These are phyloP conservation scores for Muscicapa striata DNA, from an alignment of 2,797 vertebrate genomes.

Conservation along the genomic window DNA sequence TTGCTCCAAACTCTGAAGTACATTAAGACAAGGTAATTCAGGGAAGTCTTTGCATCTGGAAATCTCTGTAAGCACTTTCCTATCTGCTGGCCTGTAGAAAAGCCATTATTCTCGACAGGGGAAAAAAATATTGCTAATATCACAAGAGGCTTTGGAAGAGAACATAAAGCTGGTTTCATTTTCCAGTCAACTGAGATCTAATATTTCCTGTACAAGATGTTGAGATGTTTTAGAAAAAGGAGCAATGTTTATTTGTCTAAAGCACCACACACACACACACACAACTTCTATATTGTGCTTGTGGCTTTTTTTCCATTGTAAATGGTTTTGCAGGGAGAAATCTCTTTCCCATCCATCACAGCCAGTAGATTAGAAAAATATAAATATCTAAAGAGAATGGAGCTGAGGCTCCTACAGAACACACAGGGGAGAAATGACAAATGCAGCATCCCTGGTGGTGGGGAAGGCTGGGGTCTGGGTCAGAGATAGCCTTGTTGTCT, in stretches of 20 bases:
- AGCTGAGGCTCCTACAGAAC: neutral
- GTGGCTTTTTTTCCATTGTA: slow-evolving; percentile 19
- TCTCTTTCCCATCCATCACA: slow-evolving; percentile 29
- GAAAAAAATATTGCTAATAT: slow-evolving; percentile 40
- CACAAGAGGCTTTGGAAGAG: slow-evolving; percentile 51
- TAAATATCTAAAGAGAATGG: slow-evolving; percentile 37
- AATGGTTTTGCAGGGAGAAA: slow-evolving; percentile 51
- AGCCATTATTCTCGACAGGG: slow-evolving; percentile 55
- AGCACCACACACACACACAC: neutral
- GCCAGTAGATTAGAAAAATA: slow-evolving; percentile 48
- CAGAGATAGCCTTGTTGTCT: neutral
- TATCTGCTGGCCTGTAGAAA: slow-evolving; percentile 59
- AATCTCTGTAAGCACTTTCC: slow-evolving; percentile 42
- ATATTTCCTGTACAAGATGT: slow-evolving; percentile 50
- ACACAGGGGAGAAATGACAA: neutral
- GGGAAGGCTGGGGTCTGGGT: neutral
- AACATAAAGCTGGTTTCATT: slow-evolving; percentile 57
- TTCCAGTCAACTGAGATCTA: slow-evolving; percentile 39
- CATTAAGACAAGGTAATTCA: slow-evolving; percentile 57
- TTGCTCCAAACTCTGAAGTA: slow-evolving; percentile 21
- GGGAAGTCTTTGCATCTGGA: slow-evolving; percentile 34
- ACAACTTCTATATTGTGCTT: neutral
- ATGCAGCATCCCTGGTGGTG: neutral
- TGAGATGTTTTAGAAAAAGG: slow-evolving; percentile 13
- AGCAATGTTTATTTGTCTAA: slow-evolving; percentile 28